phyloP scores from a whole-genome alignment of 2,113 vertebrate genomes.

The Bos taurus region ARS-UCD2.0 NC_037335.1:1317501-1318000 shows the following conservation, averaged over 20 bases:
- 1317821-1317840: neutral
- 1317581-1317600: neutral
- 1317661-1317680: neutral
- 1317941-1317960: neutral
- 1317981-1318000: neutral
- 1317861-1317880: neutral
- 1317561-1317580: neutral
- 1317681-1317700: neutral
- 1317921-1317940: neutral
- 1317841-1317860: neutral
- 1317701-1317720: neutral
- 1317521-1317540: neutral
- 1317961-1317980: neutral
- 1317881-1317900: neutral
- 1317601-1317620: neutral
- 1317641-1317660: neutral
- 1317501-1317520: neutral
- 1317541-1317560: neutral
- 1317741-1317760: neutral
- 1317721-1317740: neutral
- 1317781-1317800: neutral
- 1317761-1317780: neutral
- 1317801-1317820: neutral
- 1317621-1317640: neutral
- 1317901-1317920: neutral